Conservation (phyloP, 2,888 invertebrate species). For the Clostera curtula region DNA sequence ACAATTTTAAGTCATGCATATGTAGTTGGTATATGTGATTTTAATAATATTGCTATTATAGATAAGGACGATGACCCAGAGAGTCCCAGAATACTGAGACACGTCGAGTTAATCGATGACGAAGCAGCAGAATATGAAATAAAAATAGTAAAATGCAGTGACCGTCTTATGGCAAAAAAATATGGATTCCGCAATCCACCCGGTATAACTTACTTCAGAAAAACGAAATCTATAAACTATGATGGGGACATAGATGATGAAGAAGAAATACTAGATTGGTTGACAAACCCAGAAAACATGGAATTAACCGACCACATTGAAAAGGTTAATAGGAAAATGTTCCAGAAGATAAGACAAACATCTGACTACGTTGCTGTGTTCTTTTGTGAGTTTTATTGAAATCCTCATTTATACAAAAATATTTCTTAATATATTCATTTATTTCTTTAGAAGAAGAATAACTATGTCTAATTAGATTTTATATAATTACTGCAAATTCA, state of each 20-base stretch:
- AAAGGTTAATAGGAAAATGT: constrained; percentile 93
- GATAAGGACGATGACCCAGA: constrained; percentile 89
- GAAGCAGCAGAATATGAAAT: constrained; percentile 95
- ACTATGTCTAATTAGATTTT: constrained; percentile 4
- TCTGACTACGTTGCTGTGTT: constrained; percentile 94
- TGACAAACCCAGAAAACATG: constrained; percentile 95
- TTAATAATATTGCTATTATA: constrained; percentile 33
- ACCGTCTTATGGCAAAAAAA: constrained; percentile 94
- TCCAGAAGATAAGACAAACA: constrained; percentile 90
- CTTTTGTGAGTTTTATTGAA: constrained; percentile 91
- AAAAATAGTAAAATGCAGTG: constrained; percentile 90
- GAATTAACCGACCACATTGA: constrained; percentile 95
- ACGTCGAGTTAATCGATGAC: constrained; percentile 92
- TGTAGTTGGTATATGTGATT: neutral
- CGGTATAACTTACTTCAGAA: constrained; percentile 92
- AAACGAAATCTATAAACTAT: constrained; percentile 91
- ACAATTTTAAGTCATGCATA: too few species aligned
- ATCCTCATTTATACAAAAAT: too few species aligned
- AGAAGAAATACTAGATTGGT: constrained; percentile 92
- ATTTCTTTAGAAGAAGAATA: neutral
- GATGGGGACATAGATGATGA: constrained; percentile 95
- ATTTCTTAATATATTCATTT: constrained; percentile 2
- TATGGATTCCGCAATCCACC: constrained; percentile 93
- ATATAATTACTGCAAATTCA: constrained; percentile 8
- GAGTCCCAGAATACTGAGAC: constrained; percentile 86